Percentiles rank a stretch among this genome's conserved stretches.
These are phyloP conservation scores for Epizoanthus rinbou DNA, from an alignment of 92 coral and sea anemone genomes.

Conservation along the genomic window DNA sequence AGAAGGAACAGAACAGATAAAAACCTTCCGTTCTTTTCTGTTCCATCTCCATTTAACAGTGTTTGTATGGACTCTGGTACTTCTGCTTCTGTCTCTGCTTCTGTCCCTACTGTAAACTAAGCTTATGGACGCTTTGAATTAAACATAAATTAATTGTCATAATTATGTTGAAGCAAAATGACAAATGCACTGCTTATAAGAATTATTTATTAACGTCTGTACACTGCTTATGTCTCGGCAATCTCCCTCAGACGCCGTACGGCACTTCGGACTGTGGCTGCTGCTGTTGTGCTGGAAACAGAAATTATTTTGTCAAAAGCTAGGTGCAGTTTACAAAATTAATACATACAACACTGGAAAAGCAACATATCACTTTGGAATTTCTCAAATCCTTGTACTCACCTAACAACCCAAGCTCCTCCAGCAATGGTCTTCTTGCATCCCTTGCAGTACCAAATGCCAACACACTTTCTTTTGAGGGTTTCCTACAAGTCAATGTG, in stretches of 20 bases:
- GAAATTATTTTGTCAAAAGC: constrained; percentile 2
- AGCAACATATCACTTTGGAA: too few species aligned
- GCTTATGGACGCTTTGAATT: background rate
- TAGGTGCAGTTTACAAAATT: too few species aligned
- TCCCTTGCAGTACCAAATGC: constrained; percentile 96
- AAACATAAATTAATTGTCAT: background rate
- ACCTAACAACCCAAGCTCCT: constrained; percentile 99
- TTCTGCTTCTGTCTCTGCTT: too few species aligned
- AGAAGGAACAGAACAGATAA: too few species aligned
- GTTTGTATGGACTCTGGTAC: too few species aligned
- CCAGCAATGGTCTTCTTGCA: constrained; percentile 98
- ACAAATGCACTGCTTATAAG: background rate
- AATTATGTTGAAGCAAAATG: background rate
- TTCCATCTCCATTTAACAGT: too few species aligned
- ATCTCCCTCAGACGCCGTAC: constrained; percentile 98
- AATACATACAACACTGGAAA: too few species aligned
- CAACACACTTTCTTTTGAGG: constrained; percentile 91
- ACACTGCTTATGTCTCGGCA: constrained; percentile 83
- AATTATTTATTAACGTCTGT: constrained; percentile 19
- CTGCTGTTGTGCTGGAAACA: constrained; percentile 90
- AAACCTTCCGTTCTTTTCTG: too few species aligned
- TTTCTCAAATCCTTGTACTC: constrained; percentile 3
- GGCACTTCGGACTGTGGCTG: constrained; percentile 98
- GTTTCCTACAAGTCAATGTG: constrained; percentile 62
- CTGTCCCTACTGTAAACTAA: too few species aligned